Percentiles rank a stretch among this genome's conserved stretches.
Conservation (phyloP, 2,113 vertebrate species). For the Garra rufa region DNA sequence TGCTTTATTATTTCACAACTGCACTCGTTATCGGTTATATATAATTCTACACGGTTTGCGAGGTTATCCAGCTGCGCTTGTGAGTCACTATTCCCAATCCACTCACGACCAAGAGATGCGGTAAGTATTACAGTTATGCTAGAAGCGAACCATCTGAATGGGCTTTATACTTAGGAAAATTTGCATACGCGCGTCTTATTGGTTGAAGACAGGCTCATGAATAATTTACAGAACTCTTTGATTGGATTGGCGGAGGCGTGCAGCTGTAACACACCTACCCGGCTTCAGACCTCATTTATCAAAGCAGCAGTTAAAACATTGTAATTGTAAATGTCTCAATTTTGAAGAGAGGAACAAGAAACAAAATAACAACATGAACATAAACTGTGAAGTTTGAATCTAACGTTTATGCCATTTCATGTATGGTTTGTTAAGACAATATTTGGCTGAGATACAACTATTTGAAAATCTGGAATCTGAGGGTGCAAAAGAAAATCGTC, state of each 20-base stretch:
- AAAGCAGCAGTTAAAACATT: not conserved
- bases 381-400: not conserved
- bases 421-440: too few relatives aligned
- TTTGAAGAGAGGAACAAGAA: not conserved
- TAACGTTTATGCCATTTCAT: too few relatives aligned
- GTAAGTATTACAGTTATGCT: not conserved
- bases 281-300: not conserved
- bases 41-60: not conserved
- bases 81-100: slow-evolving; percentile 26
- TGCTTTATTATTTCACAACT: not conserved
- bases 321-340: not conserved
- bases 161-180: slow-evolving; percentile 66
- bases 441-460: too few relatives aligned
- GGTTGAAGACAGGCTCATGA: slow-evolving; percentile 66
- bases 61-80: slow-evolving; percentile 20
- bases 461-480: too few relatives aligned
- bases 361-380: not conserved
- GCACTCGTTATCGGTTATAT: not conserved
- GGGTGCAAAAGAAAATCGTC: too few relatives aligned
- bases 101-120: accelerated
- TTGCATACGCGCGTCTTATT: slow-evolving; percentile 68
- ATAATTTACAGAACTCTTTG: slow-evolving; percentile 55
- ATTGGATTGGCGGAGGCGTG: not conserved
- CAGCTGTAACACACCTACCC: not conserved
- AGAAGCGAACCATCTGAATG: not conserved